These are phyloP conservation scores for Polymixis lichenea DNA, from an alignment of 2,888 invertebrate genomes.

Conservation along the genomic window DNA sequence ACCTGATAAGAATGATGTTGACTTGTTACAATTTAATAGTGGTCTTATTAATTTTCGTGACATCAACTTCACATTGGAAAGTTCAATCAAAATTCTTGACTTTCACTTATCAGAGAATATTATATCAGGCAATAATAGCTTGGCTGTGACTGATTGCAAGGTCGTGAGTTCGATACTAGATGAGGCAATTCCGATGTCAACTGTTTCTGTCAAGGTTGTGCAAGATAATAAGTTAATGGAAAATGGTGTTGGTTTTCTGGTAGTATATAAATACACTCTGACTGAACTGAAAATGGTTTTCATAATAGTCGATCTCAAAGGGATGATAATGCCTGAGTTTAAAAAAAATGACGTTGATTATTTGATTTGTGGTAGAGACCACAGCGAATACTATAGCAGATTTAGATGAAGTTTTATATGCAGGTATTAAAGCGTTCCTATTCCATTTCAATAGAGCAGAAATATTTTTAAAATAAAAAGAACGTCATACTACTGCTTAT, in stretches of 20 bases:
- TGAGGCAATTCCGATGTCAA: conserved; percentile 29
- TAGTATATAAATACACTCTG: no score
- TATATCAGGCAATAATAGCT: conserved; percentile 34
- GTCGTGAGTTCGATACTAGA: conserved; percentile 26
- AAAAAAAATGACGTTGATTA: no score
- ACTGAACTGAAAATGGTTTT: background rate
- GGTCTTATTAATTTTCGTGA: conserved; percentile 63
- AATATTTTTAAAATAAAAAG: no score
- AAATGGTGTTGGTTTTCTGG: no score
- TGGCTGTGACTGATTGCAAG: conserved; percentile 31
- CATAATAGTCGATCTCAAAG: background rate
- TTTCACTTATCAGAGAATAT: conserved; percentile 58
- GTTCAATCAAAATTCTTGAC: conserved; percentile 61
- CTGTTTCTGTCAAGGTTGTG: conserved; percentile 9
- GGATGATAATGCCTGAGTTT: no score
- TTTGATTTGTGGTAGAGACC: background rate
- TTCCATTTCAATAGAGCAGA: no score
- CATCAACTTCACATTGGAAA: conserved; percentile 60
- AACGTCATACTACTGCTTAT: no score
- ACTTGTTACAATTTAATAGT: conserved; percentile 57
- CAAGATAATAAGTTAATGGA: background rate
- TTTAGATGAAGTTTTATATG: background rate
- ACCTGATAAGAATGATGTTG: conserved; percentile 53
- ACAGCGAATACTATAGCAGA: background rate
- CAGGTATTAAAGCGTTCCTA: no score